Evolutionary conservation across 1,140 invertebrate genomes (phyloP).

Genomic region (Palaemon carinicauda): DNA sequence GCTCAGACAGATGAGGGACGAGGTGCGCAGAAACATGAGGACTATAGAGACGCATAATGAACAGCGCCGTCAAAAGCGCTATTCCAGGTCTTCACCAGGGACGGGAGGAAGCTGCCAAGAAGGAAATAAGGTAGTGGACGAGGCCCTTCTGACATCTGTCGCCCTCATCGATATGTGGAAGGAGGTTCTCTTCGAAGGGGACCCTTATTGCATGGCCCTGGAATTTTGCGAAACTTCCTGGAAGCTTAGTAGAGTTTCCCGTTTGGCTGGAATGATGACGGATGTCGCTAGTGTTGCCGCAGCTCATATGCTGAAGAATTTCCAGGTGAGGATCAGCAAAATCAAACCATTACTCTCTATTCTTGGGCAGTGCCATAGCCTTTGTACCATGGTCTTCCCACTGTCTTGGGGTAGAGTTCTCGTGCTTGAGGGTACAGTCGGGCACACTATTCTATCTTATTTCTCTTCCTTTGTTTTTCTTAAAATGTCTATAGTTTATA

Average conservation of each 20-base stretch:
- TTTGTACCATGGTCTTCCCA: no score
- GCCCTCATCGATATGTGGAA: conserved; percentile 42
- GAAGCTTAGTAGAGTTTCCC: neutral
- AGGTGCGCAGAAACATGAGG: neutral
- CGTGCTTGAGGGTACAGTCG: no score
- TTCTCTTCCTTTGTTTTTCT: no score
- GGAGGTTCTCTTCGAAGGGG: conserved; percentile 16
- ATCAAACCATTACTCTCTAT: no score
- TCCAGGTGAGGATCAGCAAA: conserved; percentile 47
- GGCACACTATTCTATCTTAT: no score
- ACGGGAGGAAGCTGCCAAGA: neutral
- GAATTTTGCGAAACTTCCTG: conserved; percentile 23
- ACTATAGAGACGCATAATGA: neutral
- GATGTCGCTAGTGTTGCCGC: conserved; percentile 15
- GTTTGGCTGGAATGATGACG: conserved; percentile 24
- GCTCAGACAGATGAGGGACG: conserved; percentile 16
- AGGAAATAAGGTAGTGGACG: conserved; percentile 6
- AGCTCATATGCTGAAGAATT: conserved; percentile 24
- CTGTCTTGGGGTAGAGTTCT: no score
- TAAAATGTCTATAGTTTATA: no score
- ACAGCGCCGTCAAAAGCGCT: neutral
- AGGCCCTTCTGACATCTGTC: conserved; percentile 26
- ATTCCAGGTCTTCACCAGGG: neutral
- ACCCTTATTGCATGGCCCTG: conserved; percentile 20
- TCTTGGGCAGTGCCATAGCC: no score